Percentiles rank a stretch among this genome's conserved stretches.
These are phyloP conservation scores for Leptopilina myrica DNA, from an alignment of 2,888 invertebrate genomes.

Conservation along the genomic window DNA sequence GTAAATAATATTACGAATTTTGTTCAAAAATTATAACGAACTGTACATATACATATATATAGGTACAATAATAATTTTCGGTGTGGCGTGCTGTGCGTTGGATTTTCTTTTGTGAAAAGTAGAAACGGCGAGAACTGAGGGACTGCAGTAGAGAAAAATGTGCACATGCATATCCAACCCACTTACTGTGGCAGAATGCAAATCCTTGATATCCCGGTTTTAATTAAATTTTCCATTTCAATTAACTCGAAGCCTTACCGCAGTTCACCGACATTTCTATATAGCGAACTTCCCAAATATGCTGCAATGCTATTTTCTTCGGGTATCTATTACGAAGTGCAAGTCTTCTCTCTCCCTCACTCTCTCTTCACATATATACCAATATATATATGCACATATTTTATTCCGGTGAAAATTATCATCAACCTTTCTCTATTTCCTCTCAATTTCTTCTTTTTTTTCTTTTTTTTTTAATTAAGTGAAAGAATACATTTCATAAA, in stretches of 20 bases:
- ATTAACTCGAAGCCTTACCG: slow-evolving; percentile 53
- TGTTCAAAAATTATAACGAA: neutral
- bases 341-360: neutral
- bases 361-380: neutral
- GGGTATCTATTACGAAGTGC: neutral
- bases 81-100: neutral
- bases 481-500: neutral
- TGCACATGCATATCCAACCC: slow-evolving; percentile 29
- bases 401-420: slow-evolving; percentile 33
- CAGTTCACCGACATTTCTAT: slow-evolving; percentile 46
- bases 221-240: slow-evolving; percentile 55
- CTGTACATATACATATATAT: neutral
- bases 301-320: slow-evolving; percentile 31
- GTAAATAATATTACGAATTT: neutral
- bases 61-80: neutral
- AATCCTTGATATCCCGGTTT: slow-evolving; percentile 43
- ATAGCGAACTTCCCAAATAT: slow-evolving; percentile 34
- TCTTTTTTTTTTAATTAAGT: slow-evolving; percentile 5
- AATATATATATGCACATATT: slow-evolving; percentile 11
- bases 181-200: slow-evolving; percentile 31
- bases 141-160: slow-evolving; percentile 31
- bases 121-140: slow-evolving; percentile 17
- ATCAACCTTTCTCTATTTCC: neutral
- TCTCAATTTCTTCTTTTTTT: too few relatives aligned
- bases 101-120: slow-evolving; percentile 27